Base-by-base conservation (phyloP, 2,113 vertebrate genomes). In the Tricholaema leucomelas region DNA sequence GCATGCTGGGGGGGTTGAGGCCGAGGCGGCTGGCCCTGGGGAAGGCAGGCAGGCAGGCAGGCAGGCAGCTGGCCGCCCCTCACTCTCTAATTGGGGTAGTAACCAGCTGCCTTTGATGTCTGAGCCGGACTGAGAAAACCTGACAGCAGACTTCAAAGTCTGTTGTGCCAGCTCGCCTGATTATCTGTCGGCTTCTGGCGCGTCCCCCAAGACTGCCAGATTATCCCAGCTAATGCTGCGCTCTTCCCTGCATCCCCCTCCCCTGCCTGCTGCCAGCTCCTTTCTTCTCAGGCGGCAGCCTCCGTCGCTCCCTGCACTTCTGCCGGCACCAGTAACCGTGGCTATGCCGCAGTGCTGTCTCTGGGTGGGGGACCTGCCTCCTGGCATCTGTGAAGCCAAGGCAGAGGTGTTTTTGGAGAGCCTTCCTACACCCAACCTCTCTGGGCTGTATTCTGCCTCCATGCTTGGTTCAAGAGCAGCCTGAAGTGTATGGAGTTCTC, bases 101-200 rank as follows among this genome's bases (percentile, higher is more conserved):
- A 93, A 72, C 85, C 91, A 83, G 91, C 85, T 81, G 93, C 90
- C 91, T 96, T 96, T 95, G 91, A 96, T 91, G 86, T 93, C 91
- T 95, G 94, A 93, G 94, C 83, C 0, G 24, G 73, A 74, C 77
- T 95, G 85, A 96, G 94, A 72, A 80, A 94, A 92, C 80, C 89
- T 95, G 84, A 85, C 5, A 3, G 79, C 85, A 92, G 85, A 92
- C 91, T 94, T 94, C 92, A 91, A 96, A 96, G 93, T 76, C 80
- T 90, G 66, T 60, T 81, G 85, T 1, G 3, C 64, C 78, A 74
- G 88, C 88, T 94, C 70, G 77, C 42, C 74, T 65, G 90, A 88
- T 94, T 95, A 94, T 95, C 84, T 79, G 63, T 28, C 65, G 89
- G 91, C 78, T 94, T 81, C 85, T 89, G 85, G 71, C 4, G 0